phyloP scores from a whole-genome alignment of 2,888 invertebrate genomes.

The Scaptomyza caliginosa region DNA sequence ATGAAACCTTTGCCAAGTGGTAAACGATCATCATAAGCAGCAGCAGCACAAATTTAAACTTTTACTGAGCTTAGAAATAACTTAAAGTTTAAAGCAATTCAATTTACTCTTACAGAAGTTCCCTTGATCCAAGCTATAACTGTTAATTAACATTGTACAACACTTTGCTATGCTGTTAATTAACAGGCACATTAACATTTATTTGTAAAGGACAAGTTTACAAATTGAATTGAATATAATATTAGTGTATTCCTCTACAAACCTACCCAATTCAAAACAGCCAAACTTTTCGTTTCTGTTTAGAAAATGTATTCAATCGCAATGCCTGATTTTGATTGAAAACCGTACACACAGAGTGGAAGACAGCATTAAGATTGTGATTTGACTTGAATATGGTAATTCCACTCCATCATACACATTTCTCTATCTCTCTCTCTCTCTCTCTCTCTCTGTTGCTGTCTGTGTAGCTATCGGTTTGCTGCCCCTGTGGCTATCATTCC shows the following conservation, averaged over 20 bases:
- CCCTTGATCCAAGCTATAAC: not conserved
- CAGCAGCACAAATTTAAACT: not conserved
- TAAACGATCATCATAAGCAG: not conserved
- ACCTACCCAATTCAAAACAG: too few species aligned
- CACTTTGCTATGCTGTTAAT: too few species aligned
- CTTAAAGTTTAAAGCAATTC: not conserved
- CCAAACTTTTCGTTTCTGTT: constrained; percentile 26
- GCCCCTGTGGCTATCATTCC: constrained; percentile 21
- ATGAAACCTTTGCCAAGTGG: not conserved
- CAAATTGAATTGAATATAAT: too few species aligned
- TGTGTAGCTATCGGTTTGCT: constrained; percentile 3
- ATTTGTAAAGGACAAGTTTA: too few species aligned
- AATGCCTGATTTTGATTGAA: constrained; percentile 67
- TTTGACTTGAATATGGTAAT: constrained; percentile 76
- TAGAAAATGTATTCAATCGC: constrained; percentile 47
- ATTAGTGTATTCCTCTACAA: too few species aligned
- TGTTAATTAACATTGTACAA: not conserved
- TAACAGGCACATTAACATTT: too few species aligned
- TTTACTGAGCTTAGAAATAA: not conserved
- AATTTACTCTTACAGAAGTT: too few species aligned
- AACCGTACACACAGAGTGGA: constrained; percentile 45
- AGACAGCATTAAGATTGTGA: constrained; percentile 65
- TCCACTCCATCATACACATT: constrained; percentile 20
- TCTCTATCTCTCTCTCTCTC: not conserved
- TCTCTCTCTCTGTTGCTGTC: not conserved